Evolutionary conservation across 2,797 vertebrate species (phyloP).

Genomic region (Spinus pinus): DNA sequence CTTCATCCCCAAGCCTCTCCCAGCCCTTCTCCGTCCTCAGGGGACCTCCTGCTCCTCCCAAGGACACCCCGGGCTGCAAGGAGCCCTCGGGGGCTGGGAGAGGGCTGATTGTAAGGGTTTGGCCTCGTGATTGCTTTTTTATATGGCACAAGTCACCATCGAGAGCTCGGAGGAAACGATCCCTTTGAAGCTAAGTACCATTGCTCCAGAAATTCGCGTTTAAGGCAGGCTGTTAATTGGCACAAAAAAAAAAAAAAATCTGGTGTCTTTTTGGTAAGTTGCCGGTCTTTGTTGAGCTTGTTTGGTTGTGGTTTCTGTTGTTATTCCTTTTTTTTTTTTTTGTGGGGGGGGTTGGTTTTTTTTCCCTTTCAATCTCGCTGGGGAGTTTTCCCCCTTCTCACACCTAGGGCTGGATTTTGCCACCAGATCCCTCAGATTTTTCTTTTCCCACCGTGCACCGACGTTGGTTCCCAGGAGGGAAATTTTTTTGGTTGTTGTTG

Average conservation of each 20-base stretch:
- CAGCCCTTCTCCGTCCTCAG: background rate
- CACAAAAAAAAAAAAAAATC: conserved; percentile 79
- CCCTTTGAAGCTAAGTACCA: conserved; percentile 77
- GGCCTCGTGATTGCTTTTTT: conserved; percentile 49
- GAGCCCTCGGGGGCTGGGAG: background rate
- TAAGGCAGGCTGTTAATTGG: conserved; percentile 98
- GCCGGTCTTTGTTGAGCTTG: conserved; percentile 19
- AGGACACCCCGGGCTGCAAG: background rate
- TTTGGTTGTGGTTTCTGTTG: conserved; percentile 18
- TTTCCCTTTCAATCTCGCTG: background rate
- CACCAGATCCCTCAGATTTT: conserved; percentile 1
- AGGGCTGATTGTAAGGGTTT: conserved; percentile 14
- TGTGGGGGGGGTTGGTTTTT: rapidly evolving
- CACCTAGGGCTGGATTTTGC: background rate
- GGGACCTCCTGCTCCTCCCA: background rate
- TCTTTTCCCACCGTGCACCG: background rate
- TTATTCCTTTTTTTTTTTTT: background rate
- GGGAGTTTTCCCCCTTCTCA: background rate
- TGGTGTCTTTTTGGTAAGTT: conserved; percentile 63
- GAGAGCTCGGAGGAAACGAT: conserved; percentile 69
- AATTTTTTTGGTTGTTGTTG: background rate
- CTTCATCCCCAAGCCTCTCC: conserved; percentile 31
- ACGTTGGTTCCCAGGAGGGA: background rate
- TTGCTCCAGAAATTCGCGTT: conserved; percentile 63
- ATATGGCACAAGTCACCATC: conserved; percentile 81